A percentile compares a stretch with the other conserved stretches of the same genome.
phyloP scores from a whole-genome alignment of 1,140 invertebrate species.

The Aricia agestis region DNA sequence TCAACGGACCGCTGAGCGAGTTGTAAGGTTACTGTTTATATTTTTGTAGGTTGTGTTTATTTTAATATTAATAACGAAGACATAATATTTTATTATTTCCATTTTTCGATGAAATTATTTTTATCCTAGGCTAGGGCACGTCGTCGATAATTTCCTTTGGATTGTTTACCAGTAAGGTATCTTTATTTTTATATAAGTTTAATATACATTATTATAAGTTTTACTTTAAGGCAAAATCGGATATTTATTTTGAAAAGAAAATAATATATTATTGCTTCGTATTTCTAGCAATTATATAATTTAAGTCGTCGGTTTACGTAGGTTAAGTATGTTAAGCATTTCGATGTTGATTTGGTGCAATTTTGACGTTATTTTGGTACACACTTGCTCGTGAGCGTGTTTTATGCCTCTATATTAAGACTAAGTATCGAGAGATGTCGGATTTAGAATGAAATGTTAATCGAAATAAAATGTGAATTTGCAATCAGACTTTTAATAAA shows the following conservation, averaged over 20 bases:
- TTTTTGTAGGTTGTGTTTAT: slow-evolving; percentile 33
- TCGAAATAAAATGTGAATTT: slow-evolving; percentile 57
- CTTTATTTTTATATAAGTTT: slow-evolving; percentile 1
- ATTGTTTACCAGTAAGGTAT: slow-evolving; percentile 20
- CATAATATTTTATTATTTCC: slow-evolving; percentile 30
- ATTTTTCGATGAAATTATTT: slow-evolving; percentile 50
- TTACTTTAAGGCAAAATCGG: slow-evolving; percentile 15
- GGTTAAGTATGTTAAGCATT: slow-evolving; percentile 51
- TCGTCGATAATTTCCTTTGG: neutral
- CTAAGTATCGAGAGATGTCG: slow-evolving; percentile 37
- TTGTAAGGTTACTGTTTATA: slow-evolving; percentile 36
- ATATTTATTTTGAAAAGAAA: slow-evolving; percentile 23
- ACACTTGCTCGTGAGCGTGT: neutral
- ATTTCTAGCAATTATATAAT: slow-evolving; percentile 11
- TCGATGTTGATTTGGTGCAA: slow-evolving; percentile 63
- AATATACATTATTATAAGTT: neutral
- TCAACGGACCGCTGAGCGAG: slow-evolving; percentile 50
- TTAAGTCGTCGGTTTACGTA: slow-evolving; percentile 18
- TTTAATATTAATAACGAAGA: slow-evolving; percentile 41
- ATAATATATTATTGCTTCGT: slow-evolving; percentile 23
- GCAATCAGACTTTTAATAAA: slow-evolving; percentile 38
- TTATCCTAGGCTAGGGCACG: slow-evolving; percentile 17
- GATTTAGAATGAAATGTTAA: slow-evolving; percentile 49
- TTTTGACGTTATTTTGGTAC: slow-evolving; percentile 28
- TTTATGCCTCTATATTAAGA: slow-evolving; percentile 38